Evolutionary conservation across 2,888 invertebrate species (phyloP).

Genomic region (Drosophila neonasuta): DNA sequence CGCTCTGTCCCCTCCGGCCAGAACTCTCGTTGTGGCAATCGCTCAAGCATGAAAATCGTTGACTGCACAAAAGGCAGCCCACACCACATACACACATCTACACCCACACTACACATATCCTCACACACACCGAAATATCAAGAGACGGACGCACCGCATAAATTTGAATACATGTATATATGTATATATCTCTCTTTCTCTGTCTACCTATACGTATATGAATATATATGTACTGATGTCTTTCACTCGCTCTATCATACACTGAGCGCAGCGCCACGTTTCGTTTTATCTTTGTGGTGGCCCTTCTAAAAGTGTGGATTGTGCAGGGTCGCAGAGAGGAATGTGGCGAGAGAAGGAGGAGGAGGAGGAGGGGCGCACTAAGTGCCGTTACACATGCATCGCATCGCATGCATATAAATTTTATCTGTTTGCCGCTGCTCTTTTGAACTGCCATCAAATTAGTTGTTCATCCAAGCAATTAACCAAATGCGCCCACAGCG

Average conservation of each 20-base stretch:
- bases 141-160: conserved; percentile 52
- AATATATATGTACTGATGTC: not conserved
- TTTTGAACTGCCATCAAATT: conserved; percentile 77
- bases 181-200: not conserved
- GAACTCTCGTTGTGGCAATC: conserved; percentile 62
- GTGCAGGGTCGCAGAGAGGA: not conserved
- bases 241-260: conserved; percentile 3
- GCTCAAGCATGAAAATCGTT: conserved; percentile 78
- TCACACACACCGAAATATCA: conserved; percentile 5
- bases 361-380: conserved; percentile 36
- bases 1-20: conserved; percentile 23
- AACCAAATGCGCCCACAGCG: conserved; percentile 67
- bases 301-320: conserved; percentile 33
- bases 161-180: conserved; percentile 64
- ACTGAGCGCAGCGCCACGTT: conserved; percentile 50
- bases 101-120: conserved; percentile 10
- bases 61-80: conserved; percentile 76
- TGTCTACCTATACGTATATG: not conserved
- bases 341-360: no score
- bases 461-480: conserved; percentile 79
- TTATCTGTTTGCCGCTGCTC: conserved; percentile 70
- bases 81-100: conserved; percentile 44
- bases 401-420: conserved; percentile 67
- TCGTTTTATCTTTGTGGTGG: conserved; percentile 66
- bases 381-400: conserved; percentile 76